Evolutionary conservation across 2,113 vertebrate species (phyloP), one percentile per base, ranked within the genome.

Genomic region (Neogobius melanostomus): DNA sequence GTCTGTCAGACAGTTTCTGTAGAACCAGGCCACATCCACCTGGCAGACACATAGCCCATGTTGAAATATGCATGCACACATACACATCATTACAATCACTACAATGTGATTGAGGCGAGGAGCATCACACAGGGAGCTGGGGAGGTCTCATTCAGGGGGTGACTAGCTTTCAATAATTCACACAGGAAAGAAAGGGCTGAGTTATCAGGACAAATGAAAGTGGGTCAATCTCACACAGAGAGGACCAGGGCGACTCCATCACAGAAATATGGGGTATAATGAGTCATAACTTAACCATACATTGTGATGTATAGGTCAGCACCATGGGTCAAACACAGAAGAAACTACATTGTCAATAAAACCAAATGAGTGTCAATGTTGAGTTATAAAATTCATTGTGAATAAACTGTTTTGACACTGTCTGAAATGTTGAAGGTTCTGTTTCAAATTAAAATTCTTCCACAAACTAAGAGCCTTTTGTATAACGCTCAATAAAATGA

Each of bases 11-110:
- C 97, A 99, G 70, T 98, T 99, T 89, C 96, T 97, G 81, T 97
- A 95, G 91, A 99, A 98, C 92, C 96, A 98, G 84, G 97, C 96
- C 84, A 99, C 97, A 77, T 99, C 98, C 69, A 98, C 96, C 98
- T 99, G 77, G 51, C 66, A 68, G 60, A 75, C 1, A 68, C 0
- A 1, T 51, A 79, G 16, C 69, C 7, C 42, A 81, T 17, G 10
- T 8, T 49, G 5, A 69, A 51, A 48, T 15, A 61, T 54, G 59
- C 17, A 67, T 17, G 64, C 54, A 74, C 46, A 76, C 48, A 75
- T 48, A 75, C 4, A 71, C 44, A 63, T 62, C 71, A 11, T 62
- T 47, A 73, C 17, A 62, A 36, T n/a, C 67, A 82, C 74, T 68
- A 82, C 11, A 70, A 51, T 53, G 8, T 72, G 60, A 62, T 16